Base-by-base conservation (phyloP, 1,140 invertebrate genomes). In the Musca domestica region DNA sequence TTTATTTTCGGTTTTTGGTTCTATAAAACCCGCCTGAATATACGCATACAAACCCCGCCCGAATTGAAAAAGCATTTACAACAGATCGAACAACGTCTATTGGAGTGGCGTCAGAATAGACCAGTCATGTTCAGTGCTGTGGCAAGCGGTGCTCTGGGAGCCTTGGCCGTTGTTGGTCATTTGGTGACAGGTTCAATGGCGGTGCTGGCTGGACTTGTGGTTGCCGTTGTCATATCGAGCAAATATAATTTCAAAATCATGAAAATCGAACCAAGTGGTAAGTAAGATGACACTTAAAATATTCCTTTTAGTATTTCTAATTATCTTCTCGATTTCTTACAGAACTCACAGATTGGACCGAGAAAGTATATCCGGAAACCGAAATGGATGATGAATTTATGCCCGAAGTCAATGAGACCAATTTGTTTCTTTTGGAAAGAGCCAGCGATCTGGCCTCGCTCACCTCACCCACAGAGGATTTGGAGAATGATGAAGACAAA, bases 301-400 rank as follows among this genome's bases (percentile, higher is more conserved):
- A 48, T 68, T 61, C 20, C 41, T 47, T 22, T 34, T 41, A 25
- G 49, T 51, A 65, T 49, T 49, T 51, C 20, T 41, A 23, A 58
- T 19, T 61, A 25, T 25, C 22, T 54, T 27, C 23, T 15, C n/a
- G 9, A 25, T 25, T 49, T 12, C 14, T 54, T 54, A 0, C 7
- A 61, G 56, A 61, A 34, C 17, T 61, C 34, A 47, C 49, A 76
- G 76, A 78, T 68, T 77, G 74, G 76, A 73, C 74, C 19, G 74
- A 78, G 54, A 75, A 72, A 52, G 65, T 77, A 1, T 73, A 73
- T 15, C 72, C 71, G 27, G 78, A 78, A 25, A 67, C 72, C 19
- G 78, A 80, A 66, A 48, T 69, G 14, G 78, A 81, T 17, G 78
- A 81, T 70, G 79, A 81, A 67, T 81, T 81, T 61, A 65, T 81